A percentile compares a stretch with the other conserved stretches of the same genome.
phyloP scores from a whole-genome alignment of 1,140 invertebrate species.

The Bombus picipes region DNA sequence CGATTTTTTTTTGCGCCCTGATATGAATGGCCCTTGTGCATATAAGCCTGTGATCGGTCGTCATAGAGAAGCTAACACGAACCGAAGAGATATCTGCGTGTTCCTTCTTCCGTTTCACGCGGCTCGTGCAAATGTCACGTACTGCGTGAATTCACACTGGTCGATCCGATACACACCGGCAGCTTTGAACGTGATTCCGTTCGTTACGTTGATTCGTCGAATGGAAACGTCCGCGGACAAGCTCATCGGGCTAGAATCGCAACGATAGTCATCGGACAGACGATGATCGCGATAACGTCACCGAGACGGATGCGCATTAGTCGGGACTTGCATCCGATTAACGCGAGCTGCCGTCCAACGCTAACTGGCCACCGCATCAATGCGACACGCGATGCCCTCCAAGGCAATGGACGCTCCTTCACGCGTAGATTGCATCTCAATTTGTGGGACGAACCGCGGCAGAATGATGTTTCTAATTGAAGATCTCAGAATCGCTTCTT shows the following conservation, averaged over 20 bases:
- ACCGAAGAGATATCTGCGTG: not conserved
- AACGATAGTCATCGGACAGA: conserved; percentile 30
- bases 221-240: not conserved
- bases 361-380: conserved; percentile 53
- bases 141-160: not conserved
- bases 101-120: not conserved
- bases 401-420: conserved; percentile 50
- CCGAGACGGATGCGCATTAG: conserved; percentile 57
- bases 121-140: not conserved
- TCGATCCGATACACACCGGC: not conserved
- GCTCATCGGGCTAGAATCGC: not conserved
- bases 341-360: conserved; percentile 30
- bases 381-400: conserved; percentile 41
- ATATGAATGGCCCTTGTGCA: not conserved
- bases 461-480: not conserved
- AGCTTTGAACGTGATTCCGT: not conserved
- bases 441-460: not conserved
- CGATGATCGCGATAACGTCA: conserved; percentile 59
- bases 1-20: not conserved
- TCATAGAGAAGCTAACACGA: not conserved
- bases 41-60: not conserved
- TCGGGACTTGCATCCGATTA: conserved; percentile 62
- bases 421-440: conserved; percentile 34
- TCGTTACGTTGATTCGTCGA: not conserved
- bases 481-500: not conserved